Evolutionary conservation across 2,888 invertebrate genomes (phyloP).

Genomic region (Melanostoma mellinum): DNA sequence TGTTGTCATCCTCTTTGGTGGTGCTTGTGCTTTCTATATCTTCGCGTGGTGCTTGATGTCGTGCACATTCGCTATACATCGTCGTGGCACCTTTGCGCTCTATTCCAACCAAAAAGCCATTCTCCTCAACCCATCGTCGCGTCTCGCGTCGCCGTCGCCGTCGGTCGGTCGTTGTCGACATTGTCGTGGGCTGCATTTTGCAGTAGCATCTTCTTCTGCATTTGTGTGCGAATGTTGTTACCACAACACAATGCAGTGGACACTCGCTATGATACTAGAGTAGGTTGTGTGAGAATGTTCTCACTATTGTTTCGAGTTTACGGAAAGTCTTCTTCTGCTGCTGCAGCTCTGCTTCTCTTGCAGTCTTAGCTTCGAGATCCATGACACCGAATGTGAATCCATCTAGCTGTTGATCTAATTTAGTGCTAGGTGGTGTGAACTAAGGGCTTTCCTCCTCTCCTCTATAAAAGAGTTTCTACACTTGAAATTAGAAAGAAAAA

Average conservation of each 20-base stretch:
- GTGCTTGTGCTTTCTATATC: conserved; percentile 24
- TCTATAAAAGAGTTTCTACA: conserved; percentile 32
- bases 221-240: conserved; percentile 43
- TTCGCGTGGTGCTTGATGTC: conserved; percentile 69
- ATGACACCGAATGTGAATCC: conserved; percentile 73
- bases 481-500: conserved; percentile 46
- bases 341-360: conserved; percentile 7
- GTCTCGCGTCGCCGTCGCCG: not conserved
- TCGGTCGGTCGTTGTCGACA: not conserved
- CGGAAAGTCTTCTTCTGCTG: conserved; percentile 46
- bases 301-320: conserved; percentile 80
- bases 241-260: conserved; percentile 46
- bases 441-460: conserved; percentile 67
- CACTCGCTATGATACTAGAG: conserved; percentile 55
- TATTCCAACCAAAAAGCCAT: conserved; percentile 63
- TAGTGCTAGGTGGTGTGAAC: conserved; percentile 71
- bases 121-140: conserved; percentile 25
- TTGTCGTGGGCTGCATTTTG: conserved; percentile 46
- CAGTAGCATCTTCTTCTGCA: conserved; percentile 70
- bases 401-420: conserved; percentile 73
- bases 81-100: conserved; percentile 71
- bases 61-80: conserved; percentile 66
- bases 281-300: conserved; percentile 81
- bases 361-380: conserved; percentile 62
- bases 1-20: conserved; percentile 32